Evolutionary conservation across 2,888 invertebrate species (phyloP), one percentile per base, ranked within the genome.

Genomic region (Euclidia mi): DNA sequence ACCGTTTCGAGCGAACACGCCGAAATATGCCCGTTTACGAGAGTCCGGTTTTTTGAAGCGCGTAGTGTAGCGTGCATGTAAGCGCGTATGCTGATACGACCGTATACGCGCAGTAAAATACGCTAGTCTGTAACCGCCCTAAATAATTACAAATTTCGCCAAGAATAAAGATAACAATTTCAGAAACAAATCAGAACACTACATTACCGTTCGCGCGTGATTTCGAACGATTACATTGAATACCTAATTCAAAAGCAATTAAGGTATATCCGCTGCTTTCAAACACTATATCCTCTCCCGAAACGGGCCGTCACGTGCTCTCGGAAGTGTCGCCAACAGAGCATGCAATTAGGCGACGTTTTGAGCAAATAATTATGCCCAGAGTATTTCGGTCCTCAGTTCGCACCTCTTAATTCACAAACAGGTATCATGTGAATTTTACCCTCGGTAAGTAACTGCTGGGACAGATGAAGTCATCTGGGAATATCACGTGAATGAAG

Each of bases 281-380:
- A 49, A 55, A 12, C 51, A 72, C 68, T 64, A 59, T 68, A 62
- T 34, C 46, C 43, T 42, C 35, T 44, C 44, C 58, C 55, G 68
- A 61, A 76, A 70, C 71, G n/a, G 73, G 81, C 80, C 81, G 85
- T 87, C 89, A 89, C 87, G 86, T 83, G 81, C 83, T 76, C 82
- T 74, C 73, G 75, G 80, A 84, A 88, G 82, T 89, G 89, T 91
- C 89, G 87, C 81, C 82, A 79, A 83, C 91, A 91, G 89, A 82
- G 85, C 85, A 84, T 87, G 91, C 92, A 92, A 92, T 92, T 92
- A 92, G 88, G 84, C 85, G 74, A 82, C 86, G 88, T 91, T 92
- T 89, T 90, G 91, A 87, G 82, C 87, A 89, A 89, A 90, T 91
- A 91, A 91, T 91, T 90, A 90, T 86, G 83, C 76, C 78, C 78